phyloP scores from a whole-genome alignment of 2,113 vertebrate species.

The Gobiocypris rarus region DNA sequence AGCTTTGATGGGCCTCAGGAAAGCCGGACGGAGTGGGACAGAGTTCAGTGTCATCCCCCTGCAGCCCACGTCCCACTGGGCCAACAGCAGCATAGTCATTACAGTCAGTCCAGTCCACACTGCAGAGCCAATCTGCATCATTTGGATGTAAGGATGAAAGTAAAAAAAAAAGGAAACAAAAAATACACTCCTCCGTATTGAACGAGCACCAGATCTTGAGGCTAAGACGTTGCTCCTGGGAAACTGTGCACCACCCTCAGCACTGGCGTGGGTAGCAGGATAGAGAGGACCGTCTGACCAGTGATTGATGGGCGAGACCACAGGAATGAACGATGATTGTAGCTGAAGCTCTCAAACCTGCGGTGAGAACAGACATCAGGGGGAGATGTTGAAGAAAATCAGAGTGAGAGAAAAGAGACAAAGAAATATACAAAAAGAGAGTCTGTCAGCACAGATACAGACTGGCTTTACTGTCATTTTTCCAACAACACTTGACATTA shows the following conservation, averaged over 20 bases:
- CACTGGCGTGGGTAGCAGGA: neutral
- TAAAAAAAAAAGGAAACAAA: constrained; percentile 1
- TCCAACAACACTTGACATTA: neutral
- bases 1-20: neutral
- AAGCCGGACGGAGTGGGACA: constrained; percentile 21
- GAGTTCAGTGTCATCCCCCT: constrained; percentile 52
- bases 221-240: neutral
- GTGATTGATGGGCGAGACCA: constrained; percentile 39
- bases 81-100: constrained; percentile 49
- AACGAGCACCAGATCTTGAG: constrained; percentile 35
- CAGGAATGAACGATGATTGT: constrained; percentile 31
- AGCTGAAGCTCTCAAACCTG: constrained; percentile 33
- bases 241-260: constrained; percentile 26
- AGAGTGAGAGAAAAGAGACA: constrained; percentile 7
- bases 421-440: constrained; percentile 1
- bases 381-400: neutral
- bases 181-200: constrained; percentile 30
- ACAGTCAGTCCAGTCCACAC: constrained; percentile 49
- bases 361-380: constrained; percentile 30
- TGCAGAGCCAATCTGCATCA: constrained; percentile 44
- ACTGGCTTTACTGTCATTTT: constrained; percentile 8
- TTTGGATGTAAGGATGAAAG: constrained; percentile 37
- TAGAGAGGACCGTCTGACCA: constrained; percentile 12
- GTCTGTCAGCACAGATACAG: constrained; percentile 10
- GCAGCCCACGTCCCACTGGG: constrained; percentile 50